These are phyloP conservation scores for Drosophila repleta DNA, from an alignment of 1,140 invertebrate species.

Conservation along the genomic window DNA sequence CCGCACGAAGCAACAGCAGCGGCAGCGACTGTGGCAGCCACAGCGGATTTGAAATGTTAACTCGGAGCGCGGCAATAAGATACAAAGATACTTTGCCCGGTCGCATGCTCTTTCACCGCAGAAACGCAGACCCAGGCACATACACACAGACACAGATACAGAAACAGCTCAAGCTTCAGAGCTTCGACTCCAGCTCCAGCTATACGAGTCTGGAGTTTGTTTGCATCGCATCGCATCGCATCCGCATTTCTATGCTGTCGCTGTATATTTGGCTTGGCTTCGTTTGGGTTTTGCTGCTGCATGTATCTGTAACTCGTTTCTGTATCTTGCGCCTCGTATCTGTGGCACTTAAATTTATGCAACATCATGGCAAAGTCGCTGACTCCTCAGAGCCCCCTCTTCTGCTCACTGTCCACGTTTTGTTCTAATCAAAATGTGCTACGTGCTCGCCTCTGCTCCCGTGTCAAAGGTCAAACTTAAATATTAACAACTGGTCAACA, in stretches of 20 bases:
- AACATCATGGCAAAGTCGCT: slow-evolving; percentile 68
- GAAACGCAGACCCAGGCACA: slow-evolving; percentile 3
- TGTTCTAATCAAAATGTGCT: slow-evolving; percentile 76
- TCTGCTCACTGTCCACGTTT: slow-evolving; percentile 51
- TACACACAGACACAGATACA: slow-evolving; percentile 8
- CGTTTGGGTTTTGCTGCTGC: slow-evolving; percentile 42
- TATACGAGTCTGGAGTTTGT: slow-evolving; percentile 33
- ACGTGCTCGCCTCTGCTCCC: slow-evolving; percentile 47
- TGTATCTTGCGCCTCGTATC: slow-evolving; percentile 75
- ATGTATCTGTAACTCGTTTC: slow-evolving; percentile 79
- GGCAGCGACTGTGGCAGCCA: slow-evolving; percentile 46
- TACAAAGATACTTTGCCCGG: slow-evolving; percentile 72
- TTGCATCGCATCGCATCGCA: slow-evolving; percentile 56
- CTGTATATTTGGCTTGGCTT: slow-evolving; percentile 49
- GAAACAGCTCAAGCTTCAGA: slow-evolving; percentile 1
- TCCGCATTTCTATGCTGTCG: slow-evolving; percentile 75
- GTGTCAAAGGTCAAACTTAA: slow-evolving; percentile 59
- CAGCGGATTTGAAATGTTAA: slow-evolving; percentile 77
- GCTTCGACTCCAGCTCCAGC: slow-evolving; percentile 7
- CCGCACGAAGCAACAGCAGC: slow-evolving; percentile 47
- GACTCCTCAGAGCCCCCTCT: slow-evolving; percentile 11
- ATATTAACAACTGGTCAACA: slow-evolving; percentile 31
- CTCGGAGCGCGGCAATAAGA: slow-evolving; percentile 44
- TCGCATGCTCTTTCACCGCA: slow-evolving; percentile 73
- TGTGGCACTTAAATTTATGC: slow-evolving; percentile 79